These are phyloP conservation scores for Smutsia temminckii DNA, from an alignment of 2,797 vertebrate genomes.

Conservation along the genomic window DNA sequence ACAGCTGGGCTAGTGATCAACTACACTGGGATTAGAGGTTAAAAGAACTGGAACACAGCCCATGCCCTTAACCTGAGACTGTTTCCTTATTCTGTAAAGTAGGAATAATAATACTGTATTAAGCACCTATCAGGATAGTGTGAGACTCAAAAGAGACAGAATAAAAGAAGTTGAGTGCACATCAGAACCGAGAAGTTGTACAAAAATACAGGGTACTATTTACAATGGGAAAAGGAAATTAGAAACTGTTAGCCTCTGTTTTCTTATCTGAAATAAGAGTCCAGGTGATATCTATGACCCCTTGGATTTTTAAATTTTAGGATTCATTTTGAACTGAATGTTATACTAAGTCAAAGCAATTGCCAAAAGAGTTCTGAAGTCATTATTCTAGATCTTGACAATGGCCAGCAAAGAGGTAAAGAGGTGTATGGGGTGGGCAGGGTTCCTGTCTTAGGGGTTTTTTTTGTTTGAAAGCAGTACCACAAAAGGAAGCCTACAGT, in stretches of 20 bases:
- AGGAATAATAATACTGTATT: background rate
- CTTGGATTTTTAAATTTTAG: background rate
- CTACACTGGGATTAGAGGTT: background rate
- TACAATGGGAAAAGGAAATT: background rate
- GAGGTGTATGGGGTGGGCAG: background rate
- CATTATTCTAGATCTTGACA: background rate
- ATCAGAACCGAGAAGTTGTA: background rate
- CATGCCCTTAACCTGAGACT: background rate
- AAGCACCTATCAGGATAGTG: background rate
- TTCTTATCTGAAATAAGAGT: background rate
- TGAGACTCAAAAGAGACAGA: background rate
- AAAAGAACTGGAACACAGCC: slow-evolving; percentile 24
- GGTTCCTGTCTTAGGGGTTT: background rate
- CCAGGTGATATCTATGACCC: background rate
- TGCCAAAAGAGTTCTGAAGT: background rate
- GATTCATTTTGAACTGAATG: background rate
- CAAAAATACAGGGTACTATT: background rate
- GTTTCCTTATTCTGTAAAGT: background rate
- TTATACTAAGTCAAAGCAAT: slow-evolving; percentile 3
- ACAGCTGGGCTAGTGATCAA: slow-evolving; percentile 24
- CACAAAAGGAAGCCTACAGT: no score
- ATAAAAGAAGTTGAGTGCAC: background rate
- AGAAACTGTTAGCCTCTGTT: background rate
- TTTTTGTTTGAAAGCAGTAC: background rate
- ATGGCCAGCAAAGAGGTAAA: background rate